phyloP scores from a whole-genome alignment of 1,140 invertebrate species.

The Drosophila kurseongensis region DNA sequence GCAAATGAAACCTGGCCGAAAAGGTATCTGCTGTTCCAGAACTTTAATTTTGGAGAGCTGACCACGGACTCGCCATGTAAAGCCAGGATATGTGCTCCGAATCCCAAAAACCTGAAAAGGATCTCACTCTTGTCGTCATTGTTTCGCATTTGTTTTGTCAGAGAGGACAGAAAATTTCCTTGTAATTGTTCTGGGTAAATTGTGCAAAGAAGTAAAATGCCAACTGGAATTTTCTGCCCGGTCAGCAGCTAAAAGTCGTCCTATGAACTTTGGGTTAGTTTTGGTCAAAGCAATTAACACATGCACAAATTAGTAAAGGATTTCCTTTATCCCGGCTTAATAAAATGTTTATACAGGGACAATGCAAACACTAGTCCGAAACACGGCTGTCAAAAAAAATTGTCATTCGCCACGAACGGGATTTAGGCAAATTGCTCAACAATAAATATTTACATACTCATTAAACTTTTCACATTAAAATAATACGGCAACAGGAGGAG shows the following conservation, averaged over 20 bases:
- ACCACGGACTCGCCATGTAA: constrained; percentile 51
- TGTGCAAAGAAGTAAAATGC: constrained; percentile 35
- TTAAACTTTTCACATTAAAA: constrained; percentile 80
- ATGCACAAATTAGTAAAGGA: constrained; percentile 64
- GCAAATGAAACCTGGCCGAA: constrained; percentile 9
- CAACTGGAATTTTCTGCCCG: constrained; percentile 26
- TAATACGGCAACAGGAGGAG: constrained; percentile 34
- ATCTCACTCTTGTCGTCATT: constrained; percentile 43
- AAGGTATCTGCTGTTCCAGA: constrained; percentile 16
- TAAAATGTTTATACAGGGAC: constrained; percentile 55
- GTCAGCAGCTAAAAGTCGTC: constrained; percentile 33
- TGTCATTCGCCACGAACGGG: constrained; percentile 14
- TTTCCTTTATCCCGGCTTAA: constrained; percentile 41
- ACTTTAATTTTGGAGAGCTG: constrained; percentile 59
- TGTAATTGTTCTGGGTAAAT: constrained; percentile 49
- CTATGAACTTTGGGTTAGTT: constrained; percentile 13
- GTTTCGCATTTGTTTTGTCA: constrained; percentile 59
- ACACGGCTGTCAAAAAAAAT: not conserved
- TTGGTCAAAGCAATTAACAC: constrained; percentile 55
- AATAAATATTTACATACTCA: constrained; percentile 81
- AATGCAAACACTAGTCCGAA: constrained; percentile 2
- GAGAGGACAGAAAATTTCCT: constrained; percentile 32
- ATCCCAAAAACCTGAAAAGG: constrained; percentile 19
- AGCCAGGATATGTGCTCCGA: constrained; percentile 26
- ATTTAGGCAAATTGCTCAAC: constrained; percentile 53